phyloP scores from a whole-genome alignment of 2,888 invertebrate species.

The Teleiodes luculella region DNA sequence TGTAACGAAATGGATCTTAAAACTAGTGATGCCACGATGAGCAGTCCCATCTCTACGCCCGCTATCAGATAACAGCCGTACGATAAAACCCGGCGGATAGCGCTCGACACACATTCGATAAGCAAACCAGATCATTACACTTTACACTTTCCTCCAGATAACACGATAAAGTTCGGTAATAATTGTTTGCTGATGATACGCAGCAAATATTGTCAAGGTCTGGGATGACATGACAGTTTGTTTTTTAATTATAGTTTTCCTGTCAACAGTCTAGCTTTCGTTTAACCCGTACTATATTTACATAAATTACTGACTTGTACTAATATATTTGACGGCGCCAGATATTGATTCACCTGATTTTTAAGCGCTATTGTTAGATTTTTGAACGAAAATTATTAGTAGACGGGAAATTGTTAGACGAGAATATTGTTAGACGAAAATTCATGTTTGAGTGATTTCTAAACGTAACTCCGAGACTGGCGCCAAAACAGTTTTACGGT shows the following conservation, averaged over 20 bases:
- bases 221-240: neutral
- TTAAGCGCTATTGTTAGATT: too few species aligned
- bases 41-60: neutral
- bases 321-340: too few species aligned
- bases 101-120: conserved; percentile 13
- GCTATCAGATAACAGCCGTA: neutral
- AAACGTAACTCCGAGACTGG: too few species aligned
- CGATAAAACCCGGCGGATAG: neutral
- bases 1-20: neutral
- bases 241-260: neutral
- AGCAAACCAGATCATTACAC: conserved; percentile 18
- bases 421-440: too few species aligned
- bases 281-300: too few species aligned
- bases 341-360: too few species aligned
- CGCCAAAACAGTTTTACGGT: too few species aligned
- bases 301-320: neutral
- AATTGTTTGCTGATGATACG: conserved; percentile 11
- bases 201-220: conserved; percentile 5
- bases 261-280: neutral
- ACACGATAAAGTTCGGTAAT: conserved; percentile 7
- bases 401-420: too few species aligned
- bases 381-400: too few species aligned
- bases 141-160: conserved; percentile 15
- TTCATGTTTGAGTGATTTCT: too few species aligned
- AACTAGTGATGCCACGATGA: neutral